Percentiles rank a stretch among this genome's conserved stretches.
phyloP scores from a whole-genome alignment of 92 coral and sea anemone genomes.

The Parazoanthus swiftii region DNA sequence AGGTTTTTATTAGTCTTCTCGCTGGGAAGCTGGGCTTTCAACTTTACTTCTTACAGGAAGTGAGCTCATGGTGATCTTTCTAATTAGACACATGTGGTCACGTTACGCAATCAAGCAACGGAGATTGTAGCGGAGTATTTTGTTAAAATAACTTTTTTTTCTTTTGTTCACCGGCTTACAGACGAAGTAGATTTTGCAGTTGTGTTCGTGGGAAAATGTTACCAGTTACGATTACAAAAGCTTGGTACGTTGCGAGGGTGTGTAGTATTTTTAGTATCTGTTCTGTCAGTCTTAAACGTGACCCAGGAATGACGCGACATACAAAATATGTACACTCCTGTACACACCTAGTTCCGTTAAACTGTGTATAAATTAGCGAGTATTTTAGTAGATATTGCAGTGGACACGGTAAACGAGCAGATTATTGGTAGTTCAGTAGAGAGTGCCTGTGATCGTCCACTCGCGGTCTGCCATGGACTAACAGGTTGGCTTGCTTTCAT shows the following conservation, averaged over 20 bases:
- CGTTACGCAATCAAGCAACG: conserved; percentile 9
- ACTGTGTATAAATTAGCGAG: conserved; percentile 7
- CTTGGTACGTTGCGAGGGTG: conserved; percentile 11
- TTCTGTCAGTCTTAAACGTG: conserved; percentile 8
- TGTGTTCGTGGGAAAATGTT: conserved; percentile 8
- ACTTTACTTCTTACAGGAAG: conserved; percentile 7
- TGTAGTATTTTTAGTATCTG: conserved; percentile 5
- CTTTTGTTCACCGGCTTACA: conserved; percentile 3
- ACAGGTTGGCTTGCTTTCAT: neutral
- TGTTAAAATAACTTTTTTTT: conserved; percentile 1
- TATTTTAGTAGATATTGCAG: conserved; percentile 5
- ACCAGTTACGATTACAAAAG: conserved; percentile 7
- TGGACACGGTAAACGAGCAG: conserved; percentile 10
- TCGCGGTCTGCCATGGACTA: neutral
- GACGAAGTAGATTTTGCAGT: conserved; percentile 8
- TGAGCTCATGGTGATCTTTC: conserved; percentile 8
- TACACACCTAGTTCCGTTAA: conserved; percentile 8
- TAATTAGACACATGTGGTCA: conserved; percentile 7
- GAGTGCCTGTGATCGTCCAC: conserved; percentile 11
- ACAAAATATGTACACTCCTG: conserved; percentile 7
- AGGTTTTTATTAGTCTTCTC: conserved; percentile 2
- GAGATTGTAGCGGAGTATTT: conserved; percentile 8
- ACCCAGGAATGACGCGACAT: conserved; percentile 10
- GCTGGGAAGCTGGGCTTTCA: conserved; percentile 11
- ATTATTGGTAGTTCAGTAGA: neutral